Evolutionary conservation across 2,113 vertebrate genomes (phyloP).

Genomic region (Cyanistes caeruleus): DNA sequence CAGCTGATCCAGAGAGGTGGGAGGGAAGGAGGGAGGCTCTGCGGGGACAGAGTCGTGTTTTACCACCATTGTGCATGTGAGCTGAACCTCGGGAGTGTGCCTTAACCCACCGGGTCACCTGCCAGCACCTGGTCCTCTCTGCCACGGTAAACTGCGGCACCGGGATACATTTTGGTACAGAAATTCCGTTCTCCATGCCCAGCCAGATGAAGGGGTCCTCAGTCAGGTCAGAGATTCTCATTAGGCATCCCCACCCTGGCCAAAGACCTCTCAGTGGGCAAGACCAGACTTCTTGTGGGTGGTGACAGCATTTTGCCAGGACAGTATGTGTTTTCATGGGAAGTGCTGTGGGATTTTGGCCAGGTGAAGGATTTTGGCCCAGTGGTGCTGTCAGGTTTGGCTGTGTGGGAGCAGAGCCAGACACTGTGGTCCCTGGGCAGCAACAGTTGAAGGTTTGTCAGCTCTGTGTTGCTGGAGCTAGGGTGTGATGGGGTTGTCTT

Average conservation of each 20-base stretch:
- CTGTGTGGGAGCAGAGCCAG: fast-evolving
- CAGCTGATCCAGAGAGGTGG: conserved; percentile 42
- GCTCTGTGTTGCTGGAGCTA: fast-evolving
- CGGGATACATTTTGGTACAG: neutral
- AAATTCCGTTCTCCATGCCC: neutral
- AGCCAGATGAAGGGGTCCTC: fast-evolving
- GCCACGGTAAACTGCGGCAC: neutral
- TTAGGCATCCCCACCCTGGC: fast-evolving
- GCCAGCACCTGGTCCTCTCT: neutral
- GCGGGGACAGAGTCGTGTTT: conserved; percentile 52
- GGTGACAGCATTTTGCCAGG: fast-evolving
- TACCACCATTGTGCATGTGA: conserved; percentile 23
- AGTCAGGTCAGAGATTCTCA: neutral
- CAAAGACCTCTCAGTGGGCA: fast-evolving
- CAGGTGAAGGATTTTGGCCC: fast-evolving
- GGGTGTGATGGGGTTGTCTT: neutral
- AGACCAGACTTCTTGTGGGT: fast-evolving
- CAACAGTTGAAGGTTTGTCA: neutral
- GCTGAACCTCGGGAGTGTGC: neutral
- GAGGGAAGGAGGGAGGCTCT: conserved; percentile 23
- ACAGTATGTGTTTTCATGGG: fast-evolving
- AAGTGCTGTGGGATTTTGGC: fast-evolving
- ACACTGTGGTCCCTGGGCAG: neutral
- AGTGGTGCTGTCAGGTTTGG: neutral
- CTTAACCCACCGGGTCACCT: neutral